phyloP scores from a whole-genome alignment of 2,888 invertebrate genomes.

The Lumbricus terrestris region DNA sequence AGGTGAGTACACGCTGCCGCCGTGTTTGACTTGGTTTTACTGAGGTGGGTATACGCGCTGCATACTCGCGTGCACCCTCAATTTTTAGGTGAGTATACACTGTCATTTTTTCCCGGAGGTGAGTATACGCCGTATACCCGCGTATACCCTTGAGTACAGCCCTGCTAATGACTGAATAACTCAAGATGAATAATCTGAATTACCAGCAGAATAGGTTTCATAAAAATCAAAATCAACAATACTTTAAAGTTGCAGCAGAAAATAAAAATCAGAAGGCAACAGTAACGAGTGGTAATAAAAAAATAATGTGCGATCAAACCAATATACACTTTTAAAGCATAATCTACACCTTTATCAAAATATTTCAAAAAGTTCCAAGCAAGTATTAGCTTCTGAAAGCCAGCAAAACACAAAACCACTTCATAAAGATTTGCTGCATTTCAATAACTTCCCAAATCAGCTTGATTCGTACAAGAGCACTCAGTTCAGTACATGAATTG shows the following conservation, averaged over 20 bases:
- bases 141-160: too few relatives aligned
- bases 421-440: background rate
- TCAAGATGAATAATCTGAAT: too few relatives aligned
- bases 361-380: background rate
- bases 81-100: too few relatives aligned
- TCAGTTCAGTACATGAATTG: background rate
- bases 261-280: background rate
- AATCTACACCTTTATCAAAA: background rate
- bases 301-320: background rate
- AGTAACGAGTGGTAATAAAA: background rate
- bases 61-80: too few relatives aligned
- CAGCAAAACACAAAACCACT: too few relatives aligned
- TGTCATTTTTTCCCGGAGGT: too few relatives aligned
- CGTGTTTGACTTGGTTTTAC: too few relatives aligned
- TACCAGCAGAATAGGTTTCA: background rate
- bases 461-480: background rate
- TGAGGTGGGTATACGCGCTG: too few relatives aligned
- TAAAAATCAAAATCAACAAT: background rate
- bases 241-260: background rate
- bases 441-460: background rate
- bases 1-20: too few relatives aligned
- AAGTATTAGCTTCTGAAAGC: background rate
- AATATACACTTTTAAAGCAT: too few relatives aligned
- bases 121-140: too few relatives aligned
- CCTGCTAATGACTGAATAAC: too few relatives aligned